Conservation (phyloP, 2,113 vertebrate species). For the Trematomus loennbergii region DNA sequence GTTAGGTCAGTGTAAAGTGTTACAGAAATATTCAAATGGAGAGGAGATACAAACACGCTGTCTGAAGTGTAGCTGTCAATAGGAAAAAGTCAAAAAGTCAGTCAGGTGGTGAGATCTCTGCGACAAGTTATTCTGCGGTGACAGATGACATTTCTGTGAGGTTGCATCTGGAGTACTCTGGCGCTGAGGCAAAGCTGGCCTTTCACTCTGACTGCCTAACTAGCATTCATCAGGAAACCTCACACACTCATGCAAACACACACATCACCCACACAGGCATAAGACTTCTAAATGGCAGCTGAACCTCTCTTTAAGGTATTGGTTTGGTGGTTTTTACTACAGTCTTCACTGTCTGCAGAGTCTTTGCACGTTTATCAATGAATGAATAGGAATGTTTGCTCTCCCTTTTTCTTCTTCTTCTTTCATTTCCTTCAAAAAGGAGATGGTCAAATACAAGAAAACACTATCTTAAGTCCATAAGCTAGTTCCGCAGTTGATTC, state of each 20-base stretch:
- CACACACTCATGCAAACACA: conserved; percentile 11
- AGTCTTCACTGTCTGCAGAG: conserved; percentile 1
- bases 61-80: conserved; percentile 51
- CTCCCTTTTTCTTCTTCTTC: conserved; percentile 8
- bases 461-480: neutral
- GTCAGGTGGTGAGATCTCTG: conserved; percentile 69
- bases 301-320: conserved; percentile 20
- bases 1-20: conserved; percentile 15
- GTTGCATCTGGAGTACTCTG: conserved; percentile 66
- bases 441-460: neutral
- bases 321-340: conserved; percentile 3
- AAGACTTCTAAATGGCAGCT: conserved; percentile 64
- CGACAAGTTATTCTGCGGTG: conserved; percentile 73
- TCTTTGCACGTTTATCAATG: conserved; percentile 3
- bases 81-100: conserved; percentile 72
- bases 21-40: conserved; percentile 36
- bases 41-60: conserved; percentile 26
- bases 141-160: conserved; percentile 81
- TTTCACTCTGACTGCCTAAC: conserved; percentile 72
- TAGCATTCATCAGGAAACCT: conserved; percentile 66
- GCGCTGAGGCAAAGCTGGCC: conserved; percentile 73
- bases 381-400: conserved; percentile 13
- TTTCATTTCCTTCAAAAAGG: neutral
- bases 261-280: conserved; percentile 27
- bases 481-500: neutral